Evolutionary conservation across 2,113 vertebrate genomes (phyloP).

Genomic region (Toxostoma redivivum): DNA sequence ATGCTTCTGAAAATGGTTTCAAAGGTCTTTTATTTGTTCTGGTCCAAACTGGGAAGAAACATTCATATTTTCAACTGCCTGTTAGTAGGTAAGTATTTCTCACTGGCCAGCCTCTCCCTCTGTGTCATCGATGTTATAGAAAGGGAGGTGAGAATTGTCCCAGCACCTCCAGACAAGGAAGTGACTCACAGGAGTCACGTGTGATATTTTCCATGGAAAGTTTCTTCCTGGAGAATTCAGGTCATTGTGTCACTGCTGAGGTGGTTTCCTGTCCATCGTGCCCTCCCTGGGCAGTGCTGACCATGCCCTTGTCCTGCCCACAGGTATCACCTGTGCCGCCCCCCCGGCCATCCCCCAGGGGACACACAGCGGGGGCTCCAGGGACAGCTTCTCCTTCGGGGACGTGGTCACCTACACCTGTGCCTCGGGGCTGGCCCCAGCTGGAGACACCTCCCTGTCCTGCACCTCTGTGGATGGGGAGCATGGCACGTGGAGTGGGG

Average conservation of each 20-base stretch:
- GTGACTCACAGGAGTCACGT: neutral
- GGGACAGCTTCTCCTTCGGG: slow-evolving; percentile 6
- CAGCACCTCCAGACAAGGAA: neutral
- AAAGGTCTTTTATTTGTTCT: neutral
- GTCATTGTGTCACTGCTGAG: neutral
- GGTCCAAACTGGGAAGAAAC: neutral
- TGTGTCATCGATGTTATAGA: neutral
- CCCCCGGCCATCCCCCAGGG: slow-evolving; percentile 26
- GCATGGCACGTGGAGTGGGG: slow-evolving; percentile 41
- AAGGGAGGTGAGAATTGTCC: neutral
- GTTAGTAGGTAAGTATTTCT: neutral
- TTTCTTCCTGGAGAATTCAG: neutral
- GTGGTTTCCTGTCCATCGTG: accelerated
- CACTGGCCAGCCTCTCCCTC: neutral
- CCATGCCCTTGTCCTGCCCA: neutral
- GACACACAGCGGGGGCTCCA: neutral
- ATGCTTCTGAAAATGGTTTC: neutral
- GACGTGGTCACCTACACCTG: slow-evolving; percentile 52
- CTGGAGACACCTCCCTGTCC: slow-evolving; percentile 17
- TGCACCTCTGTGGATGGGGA: slow-evolving; percentile 15
- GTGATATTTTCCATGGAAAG: neutral
- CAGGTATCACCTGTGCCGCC: slow-evolving; percentile 17
- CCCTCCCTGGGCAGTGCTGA: neutral
- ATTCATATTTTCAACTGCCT: neutral
- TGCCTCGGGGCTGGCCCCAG: neutral